These are phyloP conservation scores for Eretmochelys imbricata DNA, from an alignment of 2,113 vertebrate species.

Conservation along the genomic window DNA sequence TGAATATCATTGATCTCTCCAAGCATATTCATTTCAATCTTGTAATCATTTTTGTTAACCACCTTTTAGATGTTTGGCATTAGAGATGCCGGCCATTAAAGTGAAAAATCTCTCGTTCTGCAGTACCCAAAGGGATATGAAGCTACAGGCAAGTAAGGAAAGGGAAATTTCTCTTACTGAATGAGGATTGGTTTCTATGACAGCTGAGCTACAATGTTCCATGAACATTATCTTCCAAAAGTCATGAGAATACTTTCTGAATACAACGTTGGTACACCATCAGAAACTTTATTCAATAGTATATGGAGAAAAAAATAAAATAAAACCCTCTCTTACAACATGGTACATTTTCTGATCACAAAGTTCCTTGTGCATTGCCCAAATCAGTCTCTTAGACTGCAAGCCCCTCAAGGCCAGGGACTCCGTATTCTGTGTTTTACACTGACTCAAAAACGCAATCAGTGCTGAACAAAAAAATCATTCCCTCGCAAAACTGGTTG, in stretches of 20 bases:
- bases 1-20: background rate
- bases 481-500: background rate
- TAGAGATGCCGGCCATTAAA: background rate
- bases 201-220: constrained; percentile 27
- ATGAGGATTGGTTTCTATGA: constrained; percentile 49
- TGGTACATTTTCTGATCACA: background rate
- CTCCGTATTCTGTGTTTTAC: background rate
- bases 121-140: background rate
- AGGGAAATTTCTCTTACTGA: constrained; percentile 43
- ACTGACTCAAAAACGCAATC: background rate
- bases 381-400: background rate
- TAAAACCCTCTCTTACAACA: background rate
- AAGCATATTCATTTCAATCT: background rate
- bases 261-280: background rate
- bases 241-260: constrained; percentile 33
- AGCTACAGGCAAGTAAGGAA: background rate
- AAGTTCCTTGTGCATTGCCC: background rate
- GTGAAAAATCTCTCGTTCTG: constrained; percentile 21
- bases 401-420: background rate
- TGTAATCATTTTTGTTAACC: background rate
- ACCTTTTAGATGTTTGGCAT: background rate
- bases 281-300: background rate
- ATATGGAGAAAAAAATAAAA: background rate
- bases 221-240: constrained; percentile 41
- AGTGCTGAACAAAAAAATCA: background rate